These are phyloP conservation scores for Conchocele bisecta DNA, from an alignment of 2,888 invertebrate species.

Conservation along the genomic window DNA sequence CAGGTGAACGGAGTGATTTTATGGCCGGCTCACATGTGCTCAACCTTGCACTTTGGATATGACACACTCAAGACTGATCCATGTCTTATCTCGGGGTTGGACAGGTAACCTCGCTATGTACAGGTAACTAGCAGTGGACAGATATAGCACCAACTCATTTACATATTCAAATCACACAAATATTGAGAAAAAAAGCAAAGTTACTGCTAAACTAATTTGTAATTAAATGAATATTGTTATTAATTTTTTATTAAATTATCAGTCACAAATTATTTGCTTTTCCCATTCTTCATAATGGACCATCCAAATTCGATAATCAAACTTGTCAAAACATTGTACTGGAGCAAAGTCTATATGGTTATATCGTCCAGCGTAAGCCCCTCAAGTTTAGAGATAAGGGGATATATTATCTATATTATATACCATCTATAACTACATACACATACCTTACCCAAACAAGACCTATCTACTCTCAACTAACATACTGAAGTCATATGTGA, in stretches of 20 bases:
- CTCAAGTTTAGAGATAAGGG: slow-evolving; percentile 33
- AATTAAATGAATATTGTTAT: neutral
- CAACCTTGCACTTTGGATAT: slow-evolving; percentile 42
- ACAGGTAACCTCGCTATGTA: no score
- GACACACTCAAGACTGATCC: no score
- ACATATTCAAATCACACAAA: neutral
- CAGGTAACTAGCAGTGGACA: no score
- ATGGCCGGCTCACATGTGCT: slow-evolving; percentile 57
- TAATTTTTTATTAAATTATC: neutral
- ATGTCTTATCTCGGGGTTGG: no score
- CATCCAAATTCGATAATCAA: slow-evolving; percentile 22
- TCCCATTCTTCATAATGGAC: no score
- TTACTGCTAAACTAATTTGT: neutral
- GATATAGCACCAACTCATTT: no score
- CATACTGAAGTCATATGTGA: no score
- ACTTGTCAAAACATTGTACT: slow-evolving; percentile 55
- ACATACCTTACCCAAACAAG: no score
- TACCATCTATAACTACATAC: no score
- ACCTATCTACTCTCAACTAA: no score
- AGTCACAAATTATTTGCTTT: no score
- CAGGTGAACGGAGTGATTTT: slow-evolving; percentile 44
- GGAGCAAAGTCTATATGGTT: slow-evolving; percentile 58
- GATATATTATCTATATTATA: no score
- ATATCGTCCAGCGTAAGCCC: slow-evolving; percentile 40
- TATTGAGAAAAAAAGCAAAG: neutral